These are phyloP conservation scores for Drosophila antonietae DNA, from an alignment of 2,888 invertebrate species.

Conservation along the genomic window DNA sequence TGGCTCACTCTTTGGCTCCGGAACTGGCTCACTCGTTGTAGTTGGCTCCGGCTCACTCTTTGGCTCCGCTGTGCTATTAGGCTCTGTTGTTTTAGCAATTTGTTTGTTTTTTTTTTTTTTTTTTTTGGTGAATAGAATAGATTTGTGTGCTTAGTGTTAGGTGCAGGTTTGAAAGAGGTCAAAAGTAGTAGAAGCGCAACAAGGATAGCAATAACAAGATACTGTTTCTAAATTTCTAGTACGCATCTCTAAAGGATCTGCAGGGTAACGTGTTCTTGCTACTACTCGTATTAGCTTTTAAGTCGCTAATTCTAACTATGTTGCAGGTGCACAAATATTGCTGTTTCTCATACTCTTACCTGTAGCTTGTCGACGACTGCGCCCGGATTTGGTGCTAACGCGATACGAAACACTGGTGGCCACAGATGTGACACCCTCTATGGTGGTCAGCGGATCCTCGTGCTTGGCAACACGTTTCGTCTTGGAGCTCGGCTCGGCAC, in stretches of 20 bases:
- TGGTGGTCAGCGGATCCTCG: slow-evolving; percentile 80
- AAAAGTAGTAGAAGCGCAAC: slow-evolving; percentile 54
- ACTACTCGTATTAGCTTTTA: slow-evolving; percentile 45
- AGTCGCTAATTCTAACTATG: slow-evolving; percentile 49
- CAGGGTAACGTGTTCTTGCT: slow-evolving; percentile 38
- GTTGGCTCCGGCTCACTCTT: slow-evolving; percentile 42
- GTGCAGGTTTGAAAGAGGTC: slow-evolving; percentile 76
- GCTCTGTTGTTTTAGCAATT: slow-evolving; percentile 51
- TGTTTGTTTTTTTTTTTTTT: not conserved
- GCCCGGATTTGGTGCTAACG: slow-evolving; percentile 87
- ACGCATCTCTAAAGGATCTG: slow-evolving; percentile 44
- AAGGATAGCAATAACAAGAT: slow-evolving; percentile 41
- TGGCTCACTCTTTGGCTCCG: slow-evolving; percentile 84
- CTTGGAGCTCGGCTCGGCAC: slow-evolving; percentile 84
- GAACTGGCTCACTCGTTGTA: slow-evolving; percentile 81
- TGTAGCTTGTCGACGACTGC: slow-evolving; percentile 73
- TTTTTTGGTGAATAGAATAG: slow-evolving; percentile 27
- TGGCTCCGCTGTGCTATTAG: slow-evolving; percentile 53
- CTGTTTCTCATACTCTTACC: slow-evolving; percentile 54
- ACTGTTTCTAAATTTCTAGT: slow-evolving; percentile 33
- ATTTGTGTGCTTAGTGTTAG: slow-evolving; percentile 77
- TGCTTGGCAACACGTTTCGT: slow-evolving; percentile 86
- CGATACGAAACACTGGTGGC: slow-evolving; percentile 92
- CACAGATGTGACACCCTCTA: slow-evolving; percentile 88
- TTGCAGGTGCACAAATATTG: slow-evolving; percentile 17